These are phyloP conservation scores for Exephanes ischioxanthus DNA, from an alignment of 2,888 invertebrate genomes.

Conservation along the genomic window DNA sequence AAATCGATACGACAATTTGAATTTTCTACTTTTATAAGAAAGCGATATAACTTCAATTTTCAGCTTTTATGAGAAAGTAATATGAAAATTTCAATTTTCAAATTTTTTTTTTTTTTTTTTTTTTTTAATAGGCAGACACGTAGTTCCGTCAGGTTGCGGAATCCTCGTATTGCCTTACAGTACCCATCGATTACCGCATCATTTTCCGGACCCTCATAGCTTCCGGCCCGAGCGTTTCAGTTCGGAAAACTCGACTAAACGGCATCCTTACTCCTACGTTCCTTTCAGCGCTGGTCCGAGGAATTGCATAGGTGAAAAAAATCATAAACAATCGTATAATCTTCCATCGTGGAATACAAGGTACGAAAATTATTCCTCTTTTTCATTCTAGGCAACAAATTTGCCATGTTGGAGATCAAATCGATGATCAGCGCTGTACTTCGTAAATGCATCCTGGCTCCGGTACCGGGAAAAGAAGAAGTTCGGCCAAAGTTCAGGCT, in stretches of 20 bases:
- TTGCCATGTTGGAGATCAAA: conserved; percentile 89
- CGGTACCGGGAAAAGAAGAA: conserved; percentile 85
- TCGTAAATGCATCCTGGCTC: conserved; percentile 85
- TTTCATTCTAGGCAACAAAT: conserved; percentile 87
- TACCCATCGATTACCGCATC: conserved; percentile 87
- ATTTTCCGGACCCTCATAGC: conserved; percentile 87
- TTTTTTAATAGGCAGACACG: conserved; percentile 82
- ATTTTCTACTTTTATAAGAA: too few relatives aligned
- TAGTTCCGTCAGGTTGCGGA: conserved; percentile 86
- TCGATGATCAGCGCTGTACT: conserved; percentile 87
- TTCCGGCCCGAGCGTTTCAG: conserved; percentile 87
- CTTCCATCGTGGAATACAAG: background rate
- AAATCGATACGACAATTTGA: too few relatives aligned
- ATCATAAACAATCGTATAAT: background rate
- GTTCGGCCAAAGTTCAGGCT: conserved; percentile 85
- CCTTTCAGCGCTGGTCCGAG: conserved; percentile 88
- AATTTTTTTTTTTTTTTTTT: background rate
- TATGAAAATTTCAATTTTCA: too few relatives aligned
- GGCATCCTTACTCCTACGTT: conserved; percentile 87
- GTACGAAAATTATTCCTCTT: background rate
- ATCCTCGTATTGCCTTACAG: conserved; percentile 86
- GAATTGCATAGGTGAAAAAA: conserved; percentile 85
- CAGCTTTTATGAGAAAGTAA: too few relatives aligned
- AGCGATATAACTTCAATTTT: too few relatives aligned
- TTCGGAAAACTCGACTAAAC: conserved; percentile 85